Evolutionary conservation across 2,888 invertebrate genomes (phyloP), one percentile per base, ranked within the genome.

Genomic region (Coelogynopora nodosa): DNA sequence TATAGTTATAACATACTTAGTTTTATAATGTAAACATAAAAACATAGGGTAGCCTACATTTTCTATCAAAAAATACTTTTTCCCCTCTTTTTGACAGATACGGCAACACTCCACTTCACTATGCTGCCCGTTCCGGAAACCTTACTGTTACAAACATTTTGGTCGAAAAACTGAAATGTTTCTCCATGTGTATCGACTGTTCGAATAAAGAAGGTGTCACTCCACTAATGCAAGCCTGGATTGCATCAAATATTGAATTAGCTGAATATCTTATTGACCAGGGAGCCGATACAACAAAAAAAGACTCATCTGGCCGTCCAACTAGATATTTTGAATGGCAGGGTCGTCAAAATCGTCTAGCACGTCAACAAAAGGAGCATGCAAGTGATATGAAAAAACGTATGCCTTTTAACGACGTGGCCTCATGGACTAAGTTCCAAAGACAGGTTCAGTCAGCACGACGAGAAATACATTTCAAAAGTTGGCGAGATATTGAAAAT

Each of bases 71-170:
- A n/a, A n/a, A n/a, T n/a, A n/a, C n/a, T n/a, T n/a, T n/a, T n/a
- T n/a, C n/a, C n/a, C n/a, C n/a, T n/a, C n/a, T 74, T 2, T 74
- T 13, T 74, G 5, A 2, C 23, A 74, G 74, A 74, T 74, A n/a
- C 49, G 91, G 91, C 1, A 91, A 91, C 88, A 91, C 91, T 0
- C 90, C 91, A 0, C 89, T 91, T 27, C 91, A 91, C 88, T 91
- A 91, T 86, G 90, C 91, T 0, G 91, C 89, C 0, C 87, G 88
- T 82, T 86, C 89, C 0, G 91, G 90, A 23, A 90, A 90, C 87
- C 80, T 87, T 0, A 87, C 87, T 0, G 87, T 90, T n/a, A 89
- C 89, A 0, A 84, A 88, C 30, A 87, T 89, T 0, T 84, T 91
- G 30, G 88, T 90, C 2, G 67, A 30, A 0, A 80, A 85, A 30